These are phyloP conservation scores for Drosophila villosipedis DNA, from an alignment of 2,888 invertebrate species.

Conservation along the genomic window DNA sequence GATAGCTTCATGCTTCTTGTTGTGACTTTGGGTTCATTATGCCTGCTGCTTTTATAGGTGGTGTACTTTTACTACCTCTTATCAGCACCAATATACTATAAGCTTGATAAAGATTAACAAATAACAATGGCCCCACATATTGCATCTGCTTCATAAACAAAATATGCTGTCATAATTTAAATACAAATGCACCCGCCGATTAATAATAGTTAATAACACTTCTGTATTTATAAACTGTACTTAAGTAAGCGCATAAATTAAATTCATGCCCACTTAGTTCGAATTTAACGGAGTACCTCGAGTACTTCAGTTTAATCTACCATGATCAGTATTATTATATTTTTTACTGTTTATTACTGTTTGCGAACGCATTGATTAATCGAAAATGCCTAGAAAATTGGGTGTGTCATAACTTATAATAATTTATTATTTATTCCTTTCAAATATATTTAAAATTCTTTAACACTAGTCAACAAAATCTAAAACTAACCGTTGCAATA, in stretches of 20 bases:
- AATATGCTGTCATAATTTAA: not conserved
- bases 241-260: slow-evolving; percentile 55
- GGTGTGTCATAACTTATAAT: not conserved
- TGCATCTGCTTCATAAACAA: slow-evolving; percentile 30
- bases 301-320: slow-evolving; percentile 5
- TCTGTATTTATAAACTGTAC: not conserved
- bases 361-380: not conserved
- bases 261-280: not conserved
- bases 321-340: not conserved
- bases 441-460: not conserved
- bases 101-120: slow-evolving; percentile 29
- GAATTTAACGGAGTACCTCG: slow-evolving; percentile 1
- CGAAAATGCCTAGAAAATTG: slow-evolving; percentile 1
- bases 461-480: not conserved
- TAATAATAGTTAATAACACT: not conserved
- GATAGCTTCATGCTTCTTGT: slow-evolving; percentile 48
- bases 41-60: slow-evolving; percentile 56
- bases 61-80: slow-evolving; percentile 15
- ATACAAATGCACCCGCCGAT: not conserved
- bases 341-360: no score
- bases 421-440: not conserved
- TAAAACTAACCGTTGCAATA: not conserved
- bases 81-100: slow-evolving; percentile 22
- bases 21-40: not conserved
- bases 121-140: slow-evolving; percentile 54